Conservation (phyloP, 2,888 invertebrate species). For the Andricus curvator region DNA sequence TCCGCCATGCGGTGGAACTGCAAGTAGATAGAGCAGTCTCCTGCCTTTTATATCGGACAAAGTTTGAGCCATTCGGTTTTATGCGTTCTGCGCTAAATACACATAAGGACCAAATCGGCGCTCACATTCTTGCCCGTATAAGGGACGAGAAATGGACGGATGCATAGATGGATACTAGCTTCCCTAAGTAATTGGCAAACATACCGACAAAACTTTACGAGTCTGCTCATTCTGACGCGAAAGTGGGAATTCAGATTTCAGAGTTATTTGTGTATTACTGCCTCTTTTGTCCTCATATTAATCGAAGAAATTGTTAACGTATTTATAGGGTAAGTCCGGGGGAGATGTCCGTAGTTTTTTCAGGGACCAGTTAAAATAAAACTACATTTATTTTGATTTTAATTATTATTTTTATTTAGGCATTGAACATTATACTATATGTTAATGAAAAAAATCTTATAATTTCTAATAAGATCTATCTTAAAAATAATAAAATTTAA, state of each 20-base stretch:
- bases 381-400: no score
- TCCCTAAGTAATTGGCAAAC: conserved; percentile 73
- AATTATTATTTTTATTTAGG: no score
- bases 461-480: no score
- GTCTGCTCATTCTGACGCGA: conserved; percentile 40
- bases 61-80: conserved; percentile 73
- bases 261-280: neutral
- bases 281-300: neutral
- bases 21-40: conserved; percentile 53
- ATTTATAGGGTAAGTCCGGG: no score
- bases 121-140: conserved; percentile 56
- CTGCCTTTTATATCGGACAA: conserved; percentile 67
- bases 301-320: neutral
- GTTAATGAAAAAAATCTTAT: no score
- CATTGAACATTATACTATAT: no score
- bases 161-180: conserved; percentile 60
- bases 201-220: conserved; percentile 64
- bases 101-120: conserved; percentile 60
- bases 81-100: conserved; percentile 69
- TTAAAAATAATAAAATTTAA: no score
- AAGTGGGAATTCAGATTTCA: conserved; percentile 48
- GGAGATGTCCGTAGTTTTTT: no score
- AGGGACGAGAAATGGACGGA: conserved; percentile 56
- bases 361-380: no score
- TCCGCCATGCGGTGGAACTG: conserved; percentile 25